phyloP scores from a whole-genome alignment of 2,888 invertebrate species.

The Erebia epiphron region DNA sequence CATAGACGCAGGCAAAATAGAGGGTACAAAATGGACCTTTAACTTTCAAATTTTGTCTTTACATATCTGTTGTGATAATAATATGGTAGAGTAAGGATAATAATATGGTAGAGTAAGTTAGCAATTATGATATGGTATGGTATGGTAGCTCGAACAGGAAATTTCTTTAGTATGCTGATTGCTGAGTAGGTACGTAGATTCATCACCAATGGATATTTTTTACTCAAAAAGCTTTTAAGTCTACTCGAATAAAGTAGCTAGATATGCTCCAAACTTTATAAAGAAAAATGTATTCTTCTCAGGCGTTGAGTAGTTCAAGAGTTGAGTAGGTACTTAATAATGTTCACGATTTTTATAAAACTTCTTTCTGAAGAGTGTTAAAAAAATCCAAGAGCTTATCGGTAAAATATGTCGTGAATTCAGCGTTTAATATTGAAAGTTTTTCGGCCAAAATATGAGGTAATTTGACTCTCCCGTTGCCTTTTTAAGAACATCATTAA shows the following conservation, averaged over 20 bases:
- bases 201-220: slow-evolving; percentile 1
- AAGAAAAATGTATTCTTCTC: slow-evolving; percentile 4
- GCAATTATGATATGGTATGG: too few species aligned
- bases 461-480: slow-evolving; percentile 22
- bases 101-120: too few species aligned
- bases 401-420: slow-evolving; percentile 10
- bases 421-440: slow-evolving; percentile 24
- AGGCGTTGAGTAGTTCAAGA: slow-evolving; percentile 1
- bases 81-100: too few species aligned
- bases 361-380: slow-evolving; percentile 10
- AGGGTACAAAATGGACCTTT: too few species aligned
- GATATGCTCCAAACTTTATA: not conserved
- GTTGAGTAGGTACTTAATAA: slow-evolving; percentile 9
- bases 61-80: too few species aligned
- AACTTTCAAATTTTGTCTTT: too few species aligned
- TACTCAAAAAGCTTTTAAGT: slow-evolving; percentile 1
- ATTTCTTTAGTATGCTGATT: not conserved
- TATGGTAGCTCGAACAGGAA: not conserved
- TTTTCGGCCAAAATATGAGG: slow-evolving; percentile 32
- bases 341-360: slow-evolving; percentile 12
- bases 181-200: not conserved
- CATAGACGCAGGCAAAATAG: too few species aligned
- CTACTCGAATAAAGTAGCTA: not conserved
- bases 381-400: slow-evolving; percentile 5
- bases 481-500: slow-evolving; percentile 28